Evolutionary conservation across 53 echinoderm and acorn worm species (phyloP).

Genomic region (Glandiceps talaboti): DNA sequence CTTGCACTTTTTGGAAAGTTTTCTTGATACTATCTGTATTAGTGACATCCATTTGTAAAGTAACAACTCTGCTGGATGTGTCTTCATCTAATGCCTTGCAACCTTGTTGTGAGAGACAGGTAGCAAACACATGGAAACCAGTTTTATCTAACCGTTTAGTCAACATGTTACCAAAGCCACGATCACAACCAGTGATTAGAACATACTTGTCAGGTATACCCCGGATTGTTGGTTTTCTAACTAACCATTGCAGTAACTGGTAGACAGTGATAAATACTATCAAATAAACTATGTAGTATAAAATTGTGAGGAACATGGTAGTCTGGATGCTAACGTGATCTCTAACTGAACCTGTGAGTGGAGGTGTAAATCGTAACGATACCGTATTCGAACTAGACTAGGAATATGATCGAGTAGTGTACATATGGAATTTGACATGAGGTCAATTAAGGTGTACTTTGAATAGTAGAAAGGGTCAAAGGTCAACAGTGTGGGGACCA

Average conservation of each 20-base stretch:
- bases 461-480: too few species aligned
- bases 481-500: too few species aligned
- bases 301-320: too few species aligned
- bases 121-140: conserved; percentile 37
- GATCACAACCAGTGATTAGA: conserved; percentile 37
- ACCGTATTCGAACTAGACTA: too few species aligned
- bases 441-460: too few species aligned
- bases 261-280: not conserved
- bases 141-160: conserved; percentile 15
- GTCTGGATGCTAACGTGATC: too few species aligned
- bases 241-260: not conserved
- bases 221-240: not conserved
- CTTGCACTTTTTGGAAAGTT: conserved; percentile 23
- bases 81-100: conserved; percentile 1
- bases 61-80: conserved; percentile 16
- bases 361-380: too few species aligned
- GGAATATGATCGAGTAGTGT: too few species aligned
- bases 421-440: too few species aligned
- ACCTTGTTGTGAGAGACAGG: conserved; percentile 23
- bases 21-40: conserved; percentile 18
- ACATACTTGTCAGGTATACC: conserved; percentile 13
- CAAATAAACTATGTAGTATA: not conserved
- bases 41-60: conserved; percentile 25
- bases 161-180: conserved; percentile 33
- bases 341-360: too few species aligned